A percentile compares a stretch with the other conserved stretches of the same genome.
phyloP scores from a whole-genome alignment of 1,140 invertebrate genomes.

The Archegozetes longisetosus region DNA sequence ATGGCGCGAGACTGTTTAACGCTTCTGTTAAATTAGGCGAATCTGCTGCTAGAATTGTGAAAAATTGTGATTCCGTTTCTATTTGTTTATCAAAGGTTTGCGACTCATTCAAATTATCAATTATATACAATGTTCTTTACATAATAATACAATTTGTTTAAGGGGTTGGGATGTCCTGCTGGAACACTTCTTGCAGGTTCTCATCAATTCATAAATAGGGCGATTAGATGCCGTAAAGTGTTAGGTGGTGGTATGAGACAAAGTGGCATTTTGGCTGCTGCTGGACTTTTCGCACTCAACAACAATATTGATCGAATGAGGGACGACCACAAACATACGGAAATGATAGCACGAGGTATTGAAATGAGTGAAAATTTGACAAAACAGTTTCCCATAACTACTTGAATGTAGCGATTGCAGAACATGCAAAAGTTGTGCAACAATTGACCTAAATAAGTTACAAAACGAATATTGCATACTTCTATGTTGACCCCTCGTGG shows the following conservation, averaged over 20 bases:
- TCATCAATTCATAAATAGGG: constrained; percentile 52
- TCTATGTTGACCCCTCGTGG: constrained; percentile 37
- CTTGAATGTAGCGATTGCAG: constrained; percentile 34
- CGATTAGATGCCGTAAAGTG: constrained; percentile 57
- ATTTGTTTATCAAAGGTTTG: constrained; percentile 33
- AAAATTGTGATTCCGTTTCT: constrained; percentile 53
- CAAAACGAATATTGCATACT: constrained; percentile 64
- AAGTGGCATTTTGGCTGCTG: constrained; percentile 68
- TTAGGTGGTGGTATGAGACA: constrained; percentile 85
- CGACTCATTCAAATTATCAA: constrained; percentile 24
- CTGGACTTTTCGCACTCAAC: constrained; percentile 63
- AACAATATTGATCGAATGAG: constrained; percentile 47
- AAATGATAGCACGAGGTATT: constrained; percentile 46
- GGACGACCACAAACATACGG: constrained; percentile 55
- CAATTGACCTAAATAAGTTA: constrained; percentile 44
- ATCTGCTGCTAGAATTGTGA: constrained; percentile 43
- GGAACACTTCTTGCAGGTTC: constrained; percentile 69
- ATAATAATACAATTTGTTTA: constrained; percentile 20
- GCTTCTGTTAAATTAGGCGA: constrained; percentile 49
- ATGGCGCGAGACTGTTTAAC: constrained; percentile 85
- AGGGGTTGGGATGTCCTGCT: constrained; percentile 71
- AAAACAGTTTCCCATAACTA: constrained; percentile 26
- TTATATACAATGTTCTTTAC: too few species aligned
- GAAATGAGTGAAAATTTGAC: constrained; percentile 15
- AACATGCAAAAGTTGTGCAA: constrained; percentile 31